phyloP scores from a whole-genome alignment of 1,140 invertebrate genomes.

The Aphidius ervi region DNA sequence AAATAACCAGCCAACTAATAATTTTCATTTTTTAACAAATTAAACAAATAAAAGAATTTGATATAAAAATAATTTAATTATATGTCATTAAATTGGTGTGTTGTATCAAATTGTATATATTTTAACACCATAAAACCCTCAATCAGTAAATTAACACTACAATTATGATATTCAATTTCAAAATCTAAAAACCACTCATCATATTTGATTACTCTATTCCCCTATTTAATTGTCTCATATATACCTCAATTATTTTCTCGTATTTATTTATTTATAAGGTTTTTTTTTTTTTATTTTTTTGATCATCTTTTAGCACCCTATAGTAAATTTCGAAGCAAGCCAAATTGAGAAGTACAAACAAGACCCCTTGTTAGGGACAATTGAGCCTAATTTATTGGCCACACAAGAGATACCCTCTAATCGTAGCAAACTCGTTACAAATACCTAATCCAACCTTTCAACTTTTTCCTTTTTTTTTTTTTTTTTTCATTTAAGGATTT shows the following conservation, averaged over 20 bases:
- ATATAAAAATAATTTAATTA: too few relatives aligned
- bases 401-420: conserved; percentile 10
- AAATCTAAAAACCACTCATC: too few relatives aligned
- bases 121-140: too few relatives aligned
- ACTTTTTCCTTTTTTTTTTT: not conserved
- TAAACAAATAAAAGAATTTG: too few relatives aligned
- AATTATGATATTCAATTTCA: too few relatives aligned
- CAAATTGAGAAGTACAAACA: conserved; percentile 16
- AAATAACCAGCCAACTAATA: too few relatives aligned
- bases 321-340: conserved; percentile 1
- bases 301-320: not conserved
- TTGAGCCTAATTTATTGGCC: conserved; percentile 14
- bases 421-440: not conserved
- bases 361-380: conserved; percentile 15
- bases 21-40: too few relatives aligned
- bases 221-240: conserved; percentile 23
- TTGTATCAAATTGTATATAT: too few relatives aligned
- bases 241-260: conserved; percentile 21
- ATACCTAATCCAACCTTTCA: too few relatives aligned
- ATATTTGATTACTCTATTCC: not conserved
- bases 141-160: too few relatives aligned
- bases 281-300: not conserved
- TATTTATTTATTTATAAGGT: conserved; percentile 33
- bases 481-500: not conserved
- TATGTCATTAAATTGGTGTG: too few relatives aligned